phyloP scores from a whole-genome alignment of 30 jellyfish, hydroid and myxozoan genomes.

The Aurelia aurita complex sp. Pacific region DNA sequence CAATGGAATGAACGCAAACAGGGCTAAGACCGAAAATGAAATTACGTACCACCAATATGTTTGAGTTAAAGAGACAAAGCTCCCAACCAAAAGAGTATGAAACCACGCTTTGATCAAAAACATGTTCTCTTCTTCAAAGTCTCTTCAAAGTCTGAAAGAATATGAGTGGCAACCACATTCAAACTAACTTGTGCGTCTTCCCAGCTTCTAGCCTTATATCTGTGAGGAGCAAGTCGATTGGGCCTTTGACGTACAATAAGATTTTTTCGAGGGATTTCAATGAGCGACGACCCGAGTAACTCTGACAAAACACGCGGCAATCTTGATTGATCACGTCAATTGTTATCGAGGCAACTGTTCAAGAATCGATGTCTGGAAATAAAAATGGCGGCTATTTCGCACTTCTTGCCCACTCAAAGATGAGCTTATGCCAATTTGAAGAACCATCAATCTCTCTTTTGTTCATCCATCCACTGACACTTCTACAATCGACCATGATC shows the following conservation, averaged over 20 bases:
- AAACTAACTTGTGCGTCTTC: slow-evolving; percentile 6
- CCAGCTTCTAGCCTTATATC: slow-evolving; percentile 17
- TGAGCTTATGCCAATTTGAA: slow-evolving; percentile 62
- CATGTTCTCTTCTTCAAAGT: slow-evolving; percentile 26
- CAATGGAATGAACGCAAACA: not conserved
- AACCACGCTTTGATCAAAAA: slow-evolving; percentile 44
- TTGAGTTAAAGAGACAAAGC: slow-evolving; percentile 47
- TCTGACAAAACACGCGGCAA: slow-evolving; percentile 83
- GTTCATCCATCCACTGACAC: slow-evolving; percentile 70
- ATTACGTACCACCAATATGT: slow-evolving; percentile 69
- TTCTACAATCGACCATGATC: slow-evolving; percentile 69
- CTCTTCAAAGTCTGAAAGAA: no score
- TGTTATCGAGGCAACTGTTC: slow-evolving; percentile 74
- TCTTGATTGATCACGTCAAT: slow-evolving; percentile 69
- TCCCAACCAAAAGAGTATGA: slow-evolving; percentile 27
- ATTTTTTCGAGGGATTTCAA: slow-evolving; percentile 61
- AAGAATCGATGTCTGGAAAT: slow-evolving; percentile 65
- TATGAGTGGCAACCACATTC: not conserved
- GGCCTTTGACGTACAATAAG: slow-evolving; percentile 53
- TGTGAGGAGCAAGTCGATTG: slow-evolving; percentile 34
- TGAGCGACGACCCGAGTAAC: slow-evolving; percentile 65
- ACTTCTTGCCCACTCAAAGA: slow-evolving; percentile 57
- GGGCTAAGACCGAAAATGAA: slow-evolving; percentile 17
- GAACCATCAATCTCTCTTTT: slow-evolving; percentile 63
- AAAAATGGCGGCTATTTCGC: slow-evolving; percentile 83